A percentile compares a stretch with the other conserved stretches of the same genome.
phyloP scores from a whole-genome alignment of 2,113 vertebrate species.

The Charadrius vociferus region DNA sequence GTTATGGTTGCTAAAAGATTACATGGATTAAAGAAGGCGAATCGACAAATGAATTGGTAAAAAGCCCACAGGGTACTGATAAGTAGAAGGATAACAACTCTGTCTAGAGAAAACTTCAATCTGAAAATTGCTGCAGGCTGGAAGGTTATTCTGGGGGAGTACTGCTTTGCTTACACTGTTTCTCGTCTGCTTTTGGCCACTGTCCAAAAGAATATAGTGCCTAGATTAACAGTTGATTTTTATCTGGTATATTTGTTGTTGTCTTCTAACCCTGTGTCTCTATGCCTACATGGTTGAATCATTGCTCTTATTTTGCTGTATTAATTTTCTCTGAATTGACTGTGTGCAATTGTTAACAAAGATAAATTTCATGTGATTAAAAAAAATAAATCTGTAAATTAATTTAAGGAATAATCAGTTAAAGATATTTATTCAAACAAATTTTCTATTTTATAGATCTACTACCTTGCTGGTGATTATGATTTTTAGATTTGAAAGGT shows the following conservation, averaged over 20 bases:
- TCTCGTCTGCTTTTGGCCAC: not conserved
- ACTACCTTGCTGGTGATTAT: not conserved
- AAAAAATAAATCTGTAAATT: not conserved
- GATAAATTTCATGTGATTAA: not conserved
- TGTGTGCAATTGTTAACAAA: too few relatives aligned
- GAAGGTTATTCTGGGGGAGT: not conserved
- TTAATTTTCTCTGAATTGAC: not conserved
- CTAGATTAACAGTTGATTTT: not conserved
- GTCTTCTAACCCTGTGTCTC: not conserved
- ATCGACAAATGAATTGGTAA: not conserved
- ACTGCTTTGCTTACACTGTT: not conserved
- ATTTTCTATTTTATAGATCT: not conserved
- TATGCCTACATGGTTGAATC: not conserved
- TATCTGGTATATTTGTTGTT: not conserved
- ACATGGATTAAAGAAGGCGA: not conserved
- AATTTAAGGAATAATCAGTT: not conserved
- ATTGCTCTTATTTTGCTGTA: not conserved
- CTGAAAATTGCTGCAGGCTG: not conserved
- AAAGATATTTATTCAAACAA: not conserved
- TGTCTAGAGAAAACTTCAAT: not conserved
- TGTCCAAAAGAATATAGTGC: not conserved
- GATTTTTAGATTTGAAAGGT: not conserved
- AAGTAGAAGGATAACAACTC: not conserved
- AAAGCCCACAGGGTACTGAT: not conserved
- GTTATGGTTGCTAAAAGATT: not conserved